Base-by-base conservation (phyloP, 2,888 invertebrate species). In the Drosophila kambysellisi region DNA sequence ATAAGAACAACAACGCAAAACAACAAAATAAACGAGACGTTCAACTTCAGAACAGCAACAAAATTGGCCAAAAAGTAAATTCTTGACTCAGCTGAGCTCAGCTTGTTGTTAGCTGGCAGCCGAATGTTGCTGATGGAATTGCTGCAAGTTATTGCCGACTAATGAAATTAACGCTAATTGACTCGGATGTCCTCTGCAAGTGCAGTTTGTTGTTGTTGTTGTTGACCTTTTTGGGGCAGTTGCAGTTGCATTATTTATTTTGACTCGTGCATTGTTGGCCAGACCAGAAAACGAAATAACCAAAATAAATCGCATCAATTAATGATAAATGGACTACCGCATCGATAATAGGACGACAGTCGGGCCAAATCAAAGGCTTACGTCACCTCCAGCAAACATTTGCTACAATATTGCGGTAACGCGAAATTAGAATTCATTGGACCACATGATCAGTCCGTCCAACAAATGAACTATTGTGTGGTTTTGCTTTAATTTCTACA, bases 151-250 rank as follows among this genome's bases (percentile, higher is more conserved):
- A 87, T 89, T 85, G 86, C 88, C 73, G 80, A 62, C 89, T 87
- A 89, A 87, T 87, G 87, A 89, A 87, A 89, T 87, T 87, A 88
- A 76, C 83, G 70, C 90, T 88, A 87, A 87, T 89, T 87, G 87
- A 82, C 90, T 86, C 82, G 76, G 82, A 75, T 82, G 74, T 70
- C 66, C 67, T 51, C 56, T 35, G 78, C 66, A 37, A 70, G 53
- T 25, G 33, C 50, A 17, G n/a, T 5, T 32, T 25, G 37, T 17
- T 43, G 17, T 32, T 39, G 48, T 41, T 50, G 37, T 33, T 12
- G 39, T 39, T 53, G 29, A n/a, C 20, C 11, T 11, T 11, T 52
- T 37, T 20, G 32, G n/a, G 37, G 15, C 46, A 64, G 25, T 12
- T 11, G 9, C 30, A 11, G 25, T 35, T 32, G 59, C 48, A 32